A percentile compares a stretch with the other conserved stretches of the same genome.
phyloP scores from a whole-genome alignment of 2,113 vertebrate genomes.

The Silurus asotus region DNA sequence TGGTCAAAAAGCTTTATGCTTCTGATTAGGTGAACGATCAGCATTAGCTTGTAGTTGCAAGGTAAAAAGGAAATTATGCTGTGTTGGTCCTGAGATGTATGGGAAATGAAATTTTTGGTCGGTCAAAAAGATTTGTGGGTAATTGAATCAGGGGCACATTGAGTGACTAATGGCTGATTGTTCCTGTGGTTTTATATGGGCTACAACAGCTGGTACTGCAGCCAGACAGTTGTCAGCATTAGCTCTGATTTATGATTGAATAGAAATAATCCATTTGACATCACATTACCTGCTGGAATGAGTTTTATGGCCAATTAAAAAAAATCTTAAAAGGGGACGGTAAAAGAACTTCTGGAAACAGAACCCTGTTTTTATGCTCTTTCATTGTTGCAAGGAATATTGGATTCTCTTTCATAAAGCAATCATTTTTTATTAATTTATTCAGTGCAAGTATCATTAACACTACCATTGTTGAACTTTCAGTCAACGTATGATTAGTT shows the following conservation, averaged over 20 bases:
- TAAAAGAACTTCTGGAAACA: neutral
- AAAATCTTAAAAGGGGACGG: neutral
- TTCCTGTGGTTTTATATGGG: conserved; percentile 23
- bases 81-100: conserved; percentile 37
- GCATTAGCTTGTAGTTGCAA: neutral
- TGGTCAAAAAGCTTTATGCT: neutral
- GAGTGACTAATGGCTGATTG: conserved; percentile 36
- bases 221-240: conserved; percentile 17
- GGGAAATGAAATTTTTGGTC: conserved; percentile 39
- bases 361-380: neutral
- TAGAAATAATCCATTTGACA: conserved; percentile 34
- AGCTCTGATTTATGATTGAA: conserved; percentile 13
- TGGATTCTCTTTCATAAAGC: neutral
- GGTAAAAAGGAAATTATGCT: conserved; percentile 25
- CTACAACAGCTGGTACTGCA: conserved; percentile 11
- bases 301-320: conserved; percentile 10
- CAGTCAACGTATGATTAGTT: neutral
- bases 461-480: conserved; percentile 9
- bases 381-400: neutral
- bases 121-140: conserved; percentile 36
- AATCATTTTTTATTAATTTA: neutral
- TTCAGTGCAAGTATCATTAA: neutral
- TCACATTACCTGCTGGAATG: conserved; percentile 31
- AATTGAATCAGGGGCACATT: conserved; percentile 26
- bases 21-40: conserved; percentile 34